These are phyloP conservation scores for Hystrix brachyura DNA, from an alignment of 2,113 vertebrate genomes.

Conservation along the genomic window DNA sequence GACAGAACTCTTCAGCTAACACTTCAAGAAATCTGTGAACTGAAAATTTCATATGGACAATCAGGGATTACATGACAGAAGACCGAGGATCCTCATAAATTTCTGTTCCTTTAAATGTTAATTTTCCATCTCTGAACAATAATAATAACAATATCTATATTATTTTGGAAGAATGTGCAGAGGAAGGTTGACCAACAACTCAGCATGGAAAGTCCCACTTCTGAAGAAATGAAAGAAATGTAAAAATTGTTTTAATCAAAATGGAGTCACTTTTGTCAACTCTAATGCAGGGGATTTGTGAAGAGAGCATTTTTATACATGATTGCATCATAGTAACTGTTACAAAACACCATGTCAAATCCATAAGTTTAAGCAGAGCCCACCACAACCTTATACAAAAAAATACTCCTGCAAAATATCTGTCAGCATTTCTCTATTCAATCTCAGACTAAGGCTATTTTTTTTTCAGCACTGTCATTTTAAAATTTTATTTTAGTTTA, in stretches of 20 bases:
- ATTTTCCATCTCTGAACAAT: background rate
- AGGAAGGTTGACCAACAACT: background rate
- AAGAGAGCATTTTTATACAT: background rate
- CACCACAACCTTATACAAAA: background rate
- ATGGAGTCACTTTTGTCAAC: background rate
- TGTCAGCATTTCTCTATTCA: background rate
- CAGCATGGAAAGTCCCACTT: background rate
- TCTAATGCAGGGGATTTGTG: background rate
- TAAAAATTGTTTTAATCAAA: background rate
- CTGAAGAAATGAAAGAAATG: background rate
- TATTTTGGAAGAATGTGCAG: background rate
- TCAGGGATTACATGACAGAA: background rate
- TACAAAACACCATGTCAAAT: background rate
- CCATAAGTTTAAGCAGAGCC: no score
- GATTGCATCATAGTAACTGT: no score
- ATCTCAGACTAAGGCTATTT: background rate
- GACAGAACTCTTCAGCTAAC: background rate
- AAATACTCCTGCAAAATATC: background rate
- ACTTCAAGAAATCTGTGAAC: conserved; percentile 31
- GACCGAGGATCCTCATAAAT: no score
- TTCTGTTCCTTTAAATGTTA: background rate
- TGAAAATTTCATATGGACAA: background rate
- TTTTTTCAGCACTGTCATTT: no score
- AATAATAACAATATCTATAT: background rate
- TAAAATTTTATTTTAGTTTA: no score